Evolutionary conservation across 30 jellyfish, hydroid and myxozoan species (phyloP).

Genomic region (Turritopsis dohrnii): DNA sequence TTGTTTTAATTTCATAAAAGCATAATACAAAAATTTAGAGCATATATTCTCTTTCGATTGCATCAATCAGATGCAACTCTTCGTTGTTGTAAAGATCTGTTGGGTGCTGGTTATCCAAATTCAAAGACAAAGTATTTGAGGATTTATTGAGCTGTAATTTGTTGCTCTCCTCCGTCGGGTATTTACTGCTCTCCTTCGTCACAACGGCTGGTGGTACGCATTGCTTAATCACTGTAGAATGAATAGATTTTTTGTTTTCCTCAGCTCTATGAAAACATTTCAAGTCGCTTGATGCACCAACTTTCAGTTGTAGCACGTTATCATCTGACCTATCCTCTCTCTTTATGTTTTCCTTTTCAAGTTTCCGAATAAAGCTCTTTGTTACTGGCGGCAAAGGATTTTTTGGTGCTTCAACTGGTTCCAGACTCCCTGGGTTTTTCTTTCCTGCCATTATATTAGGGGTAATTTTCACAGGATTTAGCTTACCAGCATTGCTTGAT

Average conservation of each 20-base stretch:
- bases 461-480: neutral
- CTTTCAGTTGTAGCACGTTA: neutral
- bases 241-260: no score
- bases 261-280: no score
- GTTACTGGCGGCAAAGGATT: neutral
- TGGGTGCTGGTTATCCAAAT: neutral
- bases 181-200: neutral
- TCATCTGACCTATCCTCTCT: neutral
- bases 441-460: neutral
- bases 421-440: neutral
- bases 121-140: neutral
- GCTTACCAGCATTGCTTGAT: neutral
- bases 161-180: neutral
- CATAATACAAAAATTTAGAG: neutral
- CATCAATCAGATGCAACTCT: neutral
- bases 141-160: neutral
- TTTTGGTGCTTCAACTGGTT: neutral
- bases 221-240: neutral
- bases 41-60: neutral
- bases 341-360: slow-evolving; percentile 1
- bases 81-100: neutral
- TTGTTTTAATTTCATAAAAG: no score
- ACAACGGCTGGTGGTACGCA: neutral
- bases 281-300: neutral
- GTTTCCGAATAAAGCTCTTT: neutral